phyloP scores from a whole-genome alignment of 2,797 vertebrate species.

The Sebastes taczanowskii region DNA sequence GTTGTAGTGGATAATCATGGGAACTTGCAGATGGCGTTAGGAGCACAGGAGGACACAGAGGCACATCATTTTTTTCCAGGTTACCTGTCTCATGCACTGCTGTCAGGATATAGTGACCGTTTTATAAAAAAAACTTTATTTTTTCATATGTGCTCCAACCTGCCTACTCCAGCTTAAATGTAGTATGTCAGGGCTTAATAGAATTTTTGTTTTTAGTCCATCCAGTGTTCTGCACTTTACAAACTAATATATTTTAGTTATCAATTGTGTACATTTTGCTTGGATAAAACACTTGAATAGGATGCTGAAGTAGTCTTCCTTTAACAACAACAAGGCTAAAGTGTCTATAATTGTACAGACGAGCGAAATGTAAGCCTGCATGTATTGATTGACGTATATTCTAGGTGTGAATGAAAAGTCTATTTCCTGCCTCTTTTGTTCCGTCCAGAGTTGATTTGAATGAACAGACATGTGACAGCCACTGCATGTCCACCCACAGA shows the following conservation, averaged over 20 bases:
- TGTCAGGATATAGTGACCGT: no score
- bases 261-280: neutral
- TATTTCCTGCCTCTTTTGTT: constrained; percentile 15
- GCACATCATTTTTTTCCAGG: no score
- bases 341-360: neutral
- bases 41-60: no score
- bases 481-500: constrained; percentile 19
- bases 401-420: constrained; percentile 9
- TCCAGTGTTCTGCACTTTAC: neutral
- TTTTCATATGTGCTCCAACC: no score
- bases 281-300: neutral
- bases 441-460: constrained; percentile 38
- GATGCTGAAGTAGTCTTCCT: neutral
- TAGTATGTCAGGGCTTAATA: neutral
- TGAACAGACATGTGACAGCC: constrained; percentile 11
- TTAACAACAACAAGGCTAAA: neutral
- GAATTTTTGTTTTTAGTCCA: neutral
- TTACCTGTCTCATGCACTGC: no score
- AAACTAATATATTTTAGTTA: neutral
- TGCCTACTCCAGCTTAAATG: no score
- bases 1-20: neutral
- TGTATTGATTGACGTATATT: neutral
- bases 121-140: no score
- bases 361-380: neutral
- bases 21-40: neutral